Conservation (phyloP, 2,888 invertebrate genomes). For the Oxycera nigricornis region DNA sequence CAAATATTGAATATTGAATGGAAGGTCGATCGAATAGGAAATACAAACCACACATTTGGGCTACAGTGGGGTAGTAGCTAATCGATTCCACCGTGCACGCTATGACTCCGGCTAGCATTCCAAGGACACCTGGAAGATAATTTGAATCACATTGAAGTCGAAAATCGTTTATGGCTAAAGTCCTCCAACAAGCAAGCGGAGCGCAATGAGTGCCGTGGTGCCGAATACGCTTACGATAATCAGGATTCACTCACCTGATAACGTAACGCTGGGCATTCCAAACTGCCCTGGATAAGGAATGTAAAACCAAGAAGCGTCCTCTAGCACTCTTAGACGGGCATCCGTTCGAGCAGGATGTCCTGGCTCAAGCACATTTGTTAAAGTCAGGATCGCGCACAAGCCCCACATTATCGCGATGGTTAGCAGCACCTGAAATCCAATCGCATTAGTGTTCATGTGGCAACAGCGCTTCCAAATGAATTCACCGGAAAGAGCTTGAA, state of each 20-base stretch:
- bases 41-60: constrained; percentile 74
- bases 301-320: constrained; percentile 80
- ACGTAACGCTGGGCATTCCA: constrained; percentile 75
- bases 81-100: constrained; percentile 84
- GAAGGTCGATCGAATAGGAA: not conserved
- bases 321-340: constrained; percentile 71
- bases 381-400: constrained; percentile 74
- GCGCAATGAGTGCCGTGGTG: too few relatives aligned
- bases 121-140: constrained; percentile 76
- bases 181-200: too few relatives aligned
- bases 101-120: constrained; percentile 79
- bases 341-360: constrained; percentile 79
- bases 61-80: constrained; percentile 91
- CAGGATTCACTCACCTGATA: constrained; percentile 60
- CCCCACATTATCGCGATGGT: constrained; percentile 81
- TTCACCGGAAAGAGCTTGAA: constrained; percentile 83
- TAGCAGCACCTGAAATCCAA: constrained; percentile 69
- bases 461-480: constrained; percentile 18
- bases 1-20: not conserved
- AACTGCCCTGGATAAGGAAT: constrained; percentile 85
- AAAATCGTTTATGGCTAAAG: too few relatives aligned
- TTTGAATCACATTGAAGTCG: not conserved
- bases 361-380: constrained; percentile 68
- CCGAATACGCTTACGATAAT: too few relatives aligned
- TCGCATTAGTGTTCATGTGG: not conserved